These are phyloP conservation scores for Melanotaenia nigrans DNA, from an alignment of 2,797 vertebrate genomes.

Conservation along the genomic window DNA sequence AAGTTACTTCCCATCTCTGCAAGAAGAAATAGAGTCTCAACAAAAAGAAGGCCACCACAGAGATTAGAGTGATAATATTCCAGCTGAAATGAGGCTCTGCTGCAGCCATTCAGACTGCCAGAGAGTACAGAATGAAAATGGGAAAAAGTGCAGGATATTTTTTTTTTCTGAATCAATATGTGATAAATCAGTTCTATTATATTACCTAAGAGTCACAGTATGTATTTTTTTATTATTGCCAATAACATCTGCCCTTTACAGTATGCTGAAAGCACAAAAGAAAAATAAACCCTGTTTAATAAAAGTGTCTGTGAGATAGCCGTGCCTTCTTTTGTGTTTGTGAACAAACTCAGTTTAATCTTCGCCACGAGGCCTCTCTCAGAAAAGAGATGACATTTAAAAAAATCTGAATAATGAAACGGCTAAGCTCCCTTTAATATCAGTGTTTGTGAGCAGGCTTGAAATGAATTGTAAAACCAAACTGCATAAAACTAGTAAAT, in stretches of 20 bases:
- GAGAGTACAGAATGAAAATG: constrained; percentile 11
- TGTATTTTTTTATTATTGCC: constrained; percentile 51
- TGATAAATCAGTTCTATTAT: constrained; percentile 42
- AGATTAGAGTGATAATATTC: constrained; percentile 72
- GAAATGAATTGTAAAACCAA: constrained; percentile 11
- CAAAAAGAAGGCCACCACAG: constrained; percentile 56
- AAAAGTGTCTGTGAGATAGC: constrained; percentile 53
- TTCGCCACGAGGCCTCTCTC: constrained; percentile 13
- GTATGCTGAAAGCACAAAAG: constrained; percentile 30
- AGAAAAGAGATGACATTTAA: constrained; percentile 25
- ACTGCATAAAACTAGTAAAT: neutral
- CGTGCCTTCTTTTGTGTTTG: constrained; percentile 21
- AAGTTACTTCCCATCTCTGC: constrained; percentile 52
- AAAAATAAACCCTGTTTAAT: constrained; percentile 45
- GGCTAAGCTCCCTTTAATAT: neutral
- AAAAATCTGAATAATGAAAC: constrained; percentile 16
- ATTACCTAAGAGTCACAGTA: constrained; percentile 41
- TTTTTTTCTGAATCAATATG: constrained; percentile 43
- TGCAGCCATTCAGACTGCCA: constrained; percentile 31
- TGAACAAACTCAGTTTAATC: constrained; percentile 34
- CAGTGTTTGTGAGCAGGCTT: constrained; percentile 2
- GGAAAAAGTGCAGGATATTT: neutral
- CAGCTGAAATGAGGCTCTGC: constrained; percentile 61
- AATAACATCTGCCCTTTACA: constrained; percentile 46
- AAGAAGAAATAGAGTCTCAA: constrained; percentile 62